Evolutionary conservation across 2,888 invertebrate species (phyloP), one percentile per base, ranked within the genome.

Genomic region (Cryptocephalus moraei): DNA sequence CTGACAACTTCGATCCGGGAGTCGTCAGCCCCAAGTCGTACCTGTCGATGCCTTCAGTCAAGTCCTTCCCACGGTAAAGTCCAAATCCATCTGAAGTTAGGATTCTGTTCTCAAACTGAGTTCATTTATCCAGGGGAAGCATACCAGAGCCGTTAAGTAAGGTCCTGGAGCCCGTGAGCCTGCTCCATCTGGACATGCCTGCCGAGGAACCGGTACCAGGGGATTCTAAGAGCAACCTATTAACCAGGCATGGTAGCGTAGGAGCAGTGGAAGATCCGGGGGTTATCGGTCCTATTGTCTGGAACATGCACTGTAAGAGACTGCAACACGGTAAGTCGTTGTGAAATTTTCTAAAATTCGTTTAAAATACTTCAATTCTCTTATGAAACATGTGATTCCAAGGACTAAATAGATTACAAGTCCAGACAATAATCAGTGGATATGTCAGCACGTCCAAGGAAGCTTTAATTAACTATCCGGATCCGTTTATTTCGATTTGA

Each of bases 31-130:
- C 90, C 0, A 86, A 86, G 41, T 89, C 89, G 0, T 89, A 86
- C 62, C 75, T 90, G 6, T 89, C 89, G 0, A 90, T 90, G 89
- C 87, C 87, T 14, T 88, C 89, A 2, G 83, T 89, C 9, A 85
- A 82, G 61, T 82, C 85, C n/a, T 91, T 90, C 61, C 90, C 90
- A 1, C 83, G 82, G 77, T 81, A 22, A 22, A 22, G 22, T 22
- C 6, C 6, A 22, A 22, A 6, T n/a, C 22, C 14, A n/a, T 39
- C 11, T 14, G 9, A 9, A 12, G 31, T 32, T 32, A 33, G 6
- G 8, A 22, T 43, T 2, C 13, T 10, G 42, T 39, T 42, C 45
- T 47, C 14, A 31, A 11, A 52, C 22, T 22, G 22, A 22, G 22
- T 6, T 6, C 22, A 22, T 22, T 22, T 22, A 4, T 49, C 11